Conservation (phyloP, 2,888 invertebrate species). For the Leucophenga maculata region DNA sequence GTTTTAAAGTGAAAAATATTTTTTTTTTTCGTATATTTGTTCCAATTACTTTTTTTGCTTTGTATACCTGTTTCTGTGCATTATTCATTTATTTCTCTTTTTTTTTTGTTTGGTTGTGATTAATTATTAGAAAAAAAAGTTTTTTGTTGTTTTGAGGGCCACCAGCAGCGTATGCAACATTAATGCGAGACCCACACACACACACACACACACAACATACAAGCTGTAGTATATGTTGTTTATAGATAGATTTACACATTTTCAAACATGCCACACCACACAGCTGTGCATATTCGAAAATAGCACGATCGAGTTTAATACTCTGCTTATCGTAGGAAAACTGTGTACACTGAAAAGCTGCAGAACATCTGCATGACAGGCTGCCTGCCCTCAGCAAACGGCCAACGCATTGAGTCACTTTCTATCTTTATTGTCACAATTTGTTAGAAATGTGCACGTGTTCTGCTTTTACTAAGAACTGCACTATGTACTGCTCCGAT, state of each 20-base stretch:
- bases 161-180: not conserved
- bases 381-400: not conserved
- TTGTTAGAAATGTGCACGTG: slow-evolving; percentile 3
- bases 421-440: slow-evolving; percentile 15
- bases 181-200: not conserved
- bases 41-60: not conserved
- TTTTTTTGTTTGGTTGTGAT: not conserved
- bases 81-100: not conserved
- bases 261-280: not conserved
- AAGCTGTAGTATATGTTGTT: no score
- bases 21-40: slow-evolving; percentile 5
- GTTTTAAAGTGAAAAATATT: not conserved
- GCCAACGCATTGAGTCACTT: not conserved
- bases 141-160: not conserved
- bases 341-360: not conserved
- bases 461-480: no score
- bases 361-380: slow-evolving; percentile 1
- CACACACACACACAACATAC: no score
- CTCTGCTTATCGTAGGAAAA: no score
- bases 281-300: not conserved
- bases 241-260: not conserved
- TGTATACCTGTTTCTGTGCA: not conserved
- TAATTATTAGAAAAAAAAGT: slow-evolving; percentile 8
- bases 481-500: no score
- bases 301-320: no score